Conservation (phyloP, 2,888 invertebrate genomes). For the Dolichopus griseipennis region DNA sequence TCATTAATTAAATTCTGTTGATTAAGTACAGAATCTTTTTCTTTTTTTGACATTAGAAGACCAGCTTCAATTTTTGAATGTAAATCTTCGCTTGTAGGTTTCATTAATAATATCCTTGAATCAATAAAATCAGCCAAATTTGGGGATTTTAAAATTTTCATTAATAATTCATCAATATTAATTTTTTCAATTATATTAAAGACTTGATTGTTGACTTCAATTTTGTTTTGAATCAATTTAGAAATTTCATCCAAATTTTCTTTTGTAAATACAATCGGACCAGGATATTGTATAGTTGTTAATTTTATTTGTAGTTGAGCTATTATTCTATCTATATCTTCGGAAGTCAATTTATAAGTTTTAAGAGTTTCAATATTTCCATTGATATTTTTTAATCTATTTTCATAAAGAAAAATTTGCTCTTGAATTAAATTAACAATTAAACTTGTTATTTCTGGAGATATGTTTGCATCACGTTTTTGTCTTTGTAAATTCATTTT, state of each 20-base stretch:
- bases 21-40: conserved; percentile 26
- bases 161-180: conserved; percentile 38
- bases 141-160: conserved; percentile 36
- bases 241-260: conserved; percentile 41
- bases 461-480: conserved; percentile 22
- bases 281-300: neutral
- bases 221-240: conserved; percentile 30
- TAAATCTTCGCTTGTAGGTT: conserved; percentile 31
- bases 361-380: conserved; percentile 18
- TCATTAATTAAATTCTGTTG: conserved; percentile 48
- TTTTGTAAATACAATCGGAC: conserved; percentile 28
- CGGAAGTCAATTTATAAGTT: conserved; percentile 27
- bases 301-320: conserved; percentile 28
- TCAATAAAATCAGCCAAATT: conserved; percentile 32
- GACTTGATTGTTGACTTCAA: conserved; percentile 31
- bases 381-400: conserved; percentile 21
- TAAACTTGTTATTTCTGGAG: conserved; percentile 30
- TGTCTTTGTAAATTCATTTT: conserved; percentile 29
- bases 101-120: conserved; percentile 26
- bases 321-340: conserved; percentile 33
- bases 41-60: conserved; percentile 29
- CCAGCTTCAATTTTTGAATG: conserved; percentile 35
- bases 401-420: conserved; percentile 28
- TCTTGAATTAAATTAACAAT: conserved; percentile 34
- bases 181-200: conserved; percentile 33